Base-by-base conservation (phyloP, 1,140 invertebrate species). In the Ceratina calcarata region DNA sequence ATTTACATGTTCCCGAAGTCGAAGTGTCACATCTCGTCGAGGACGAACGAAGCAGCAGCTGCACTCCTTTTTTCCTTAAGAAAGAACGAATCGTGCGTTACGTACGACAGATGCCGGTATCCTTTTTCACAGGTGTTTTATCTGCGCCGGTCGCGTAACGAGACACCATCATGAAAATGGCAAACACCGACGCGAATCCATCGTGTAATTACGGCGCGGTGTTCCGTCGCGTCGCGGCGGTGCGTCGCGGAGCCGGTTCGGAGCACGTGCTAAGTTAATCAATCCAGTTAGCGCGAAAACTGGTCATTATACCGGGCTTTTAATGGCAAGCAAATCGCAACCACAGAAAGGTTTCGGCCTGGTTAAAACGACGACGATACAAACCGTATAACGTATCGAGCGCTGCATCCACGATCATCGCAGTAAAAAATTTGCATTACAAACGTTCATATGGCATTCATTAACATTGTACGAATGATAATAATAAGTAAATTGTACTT, bases 221-320 rank as follows among this genome's bases (percentile, higher is more conserved):
- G 37, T 10, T 45, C 10, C 3, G 37, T 45, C 69, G 70, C 22
- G 32, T 57, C 70, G 62, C 18, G 16, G 22, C 32, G 22, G 51
- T 20, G 55, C 55, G 12, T 45, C 37, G 55, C 55, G 51, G 32
- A 73, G 69, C 77, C 61, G 69, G 77, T 73, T 78, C 61, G 20
- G 6, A 49, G 69, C 77, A 58, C 61, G 77, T 64, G 77, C 32
- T 65, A 78, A 78, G 77, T 78, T 78, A 78, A 78, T 78, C 77
- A 73, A 78, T 78, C 77, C 69, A 78, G 69, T 73, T 78, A 73
- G 77, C 27, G 32, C 69, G 69, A 65, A 66, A 24, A 57, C 60
- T 58, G 69, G 61, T 65, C 61, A 58, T 78, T 78, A 65, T 49
- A 49, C 32, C 32, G 16, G 61, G 3, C 37, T 49, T 13, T 78